phyloP scores from a whole-genome alignment of 2,888 invertebrate species.

The Strigamia transsilvanica region DNA sequence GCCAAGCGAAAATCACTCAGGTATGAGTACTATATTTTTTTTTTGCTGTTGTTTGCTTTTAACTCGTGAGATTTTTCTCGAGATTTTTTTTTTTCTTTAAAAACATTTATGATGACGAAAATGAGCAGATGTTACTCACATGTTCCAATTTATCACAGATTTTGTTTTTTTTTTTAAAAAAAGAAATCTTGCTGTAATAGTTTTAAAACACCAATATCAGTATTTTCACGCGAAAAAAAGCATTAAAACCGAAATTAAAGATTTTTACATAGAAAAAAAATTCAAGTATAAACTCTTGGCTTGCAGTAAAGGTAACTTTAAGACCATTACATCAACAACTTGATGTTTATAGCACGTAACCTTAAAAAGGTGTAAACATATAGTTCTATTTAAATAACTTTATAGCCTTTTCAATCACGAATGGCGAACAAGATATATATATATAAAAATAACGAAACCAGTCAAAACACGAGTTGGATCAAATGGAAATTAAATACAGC shows the following conservation, averaged over 20 bases:
- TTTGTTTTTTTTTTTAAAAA: constrained; percentile 50
- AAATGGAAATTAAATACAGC: not conserved
- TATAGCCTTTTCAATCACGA: constrained; percentile 32
- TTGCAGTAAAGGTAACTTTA: constrained; percentile 12
- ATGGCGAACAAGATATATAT: not conserved
- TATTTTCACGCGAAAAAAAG: too few species aligned
- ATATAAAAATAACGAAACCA: not conserved
- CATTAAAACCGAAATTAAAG: not conserved
- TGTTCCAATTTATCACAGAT: not conserved
- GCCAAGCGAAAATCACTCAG: constrained; percentile 83
- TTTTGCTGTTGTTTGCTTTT: constrained; percentile 23
- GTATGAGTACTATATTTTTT: constrained; percentile 65
- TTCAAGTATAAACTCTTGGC: too few species aligned
- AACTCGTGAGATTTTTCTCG: not conserved
- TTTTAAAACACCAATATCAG: too few species aligned
- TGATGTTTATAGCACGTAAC: constrained; percentile 20
- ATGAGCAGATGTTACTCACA: constrained; percentile 2
- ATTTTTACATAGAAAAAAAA: constrained; percentile 10
- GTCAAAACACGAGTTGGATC: constrained; percentile 7
- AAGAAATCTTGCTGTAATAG: constrained; percentile 52
- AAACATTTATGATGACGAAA: constrained; percentile 44
- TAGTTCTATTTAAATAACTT: constrained; percentile 41
- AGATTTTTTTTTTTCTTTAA: not conserved
- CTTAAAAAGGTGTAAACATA: constrained; percentile 23
- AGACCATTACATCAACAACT: not conserved